Conservation (phyloP, 2,113 vertebrate species). For the Naja naja region DNA sequence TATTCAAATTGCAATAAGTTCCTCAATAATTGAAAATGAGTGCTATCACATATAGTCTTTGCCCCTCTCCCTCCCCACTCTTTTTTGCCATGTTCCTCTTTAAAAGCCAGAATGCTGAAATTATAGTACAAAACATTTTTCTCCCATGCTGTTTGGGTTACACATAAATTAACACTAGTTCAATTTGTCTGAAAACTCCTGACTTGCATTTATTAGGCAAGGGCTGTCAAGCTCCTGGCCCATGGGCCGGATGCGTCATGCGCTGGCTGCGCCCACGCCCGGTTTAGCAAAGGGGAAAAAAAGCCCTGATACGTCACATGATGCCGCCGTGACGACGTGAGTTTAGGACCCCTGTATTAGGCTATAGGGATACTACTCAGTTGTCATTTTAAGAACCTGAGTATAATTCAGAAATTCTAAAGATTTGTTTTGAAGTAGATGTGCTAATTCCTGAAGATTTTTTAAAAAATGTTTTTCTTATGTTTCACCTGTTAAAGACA, state of each 20-base stretch:
- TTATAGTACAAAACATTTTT: accelerated
- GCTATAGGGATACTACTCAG: background rate
- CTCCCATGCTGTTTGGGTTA: background rate
- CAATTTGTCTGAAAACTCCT: background rate
- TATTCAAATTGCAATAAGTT: background rate
- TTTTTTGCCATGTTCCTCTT: background rate
- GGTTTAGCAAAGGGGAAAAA: too few relatives aligned
- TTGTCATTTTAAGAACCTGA: accelerated
- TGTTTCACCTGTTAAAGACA: background rate
- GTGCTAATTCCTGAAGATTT: background rate
- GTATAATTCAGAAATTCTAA: background rate
- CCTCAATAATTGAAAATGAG: background rate
- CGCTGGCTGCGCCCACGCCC: too few relatives aligned
- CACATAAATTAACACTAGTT: accelerated
- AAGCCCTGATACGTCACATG: too few relatives aligned
- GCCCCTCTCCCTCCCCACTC: accelerated
- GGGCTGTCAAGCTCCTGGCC: too few relatives aligned
- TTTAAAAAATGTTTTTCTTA: background rate
- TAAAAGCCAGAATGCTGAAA: accelerated
- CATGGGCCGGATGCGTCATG: too few relatives aligned
- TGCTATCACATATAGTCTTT: accelerated
- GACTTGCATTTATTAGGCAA: background rate
- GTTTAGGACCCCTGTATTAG: background rate
- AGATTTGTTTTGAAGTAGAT: accelerated
- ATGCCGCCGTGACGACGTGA: too few relatives aligned